Evolutionary conservation across 1,140 invertebrate genomes (phyloP), one percentile per base, ranked within the genome.

Genomic region (Protaetia brevitarsis): DNA sequence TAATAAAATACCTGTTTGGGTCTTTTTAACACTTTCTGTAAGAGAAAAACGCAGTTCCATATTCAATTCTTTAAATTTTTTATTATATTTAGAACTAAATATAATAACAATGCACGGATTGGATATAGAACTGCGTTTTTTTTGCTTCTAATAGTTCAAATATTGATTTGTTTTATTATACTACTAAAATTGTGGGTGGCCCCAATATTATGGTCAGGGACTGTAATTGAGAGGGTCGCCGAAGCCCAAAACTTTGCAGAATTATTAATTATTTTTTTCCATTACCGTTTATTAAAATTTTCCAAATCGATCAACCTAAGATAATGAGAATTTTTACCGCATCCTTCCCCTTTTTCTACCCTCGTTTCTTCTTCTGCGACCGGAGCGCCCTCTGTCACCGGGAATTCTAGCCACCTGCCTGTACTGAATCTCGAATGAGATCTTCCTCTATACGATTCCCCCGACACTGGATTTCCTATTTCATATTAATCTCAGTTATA

Each of bases 401-500:
- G 11, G 26, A 19, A 21, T 51, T 16, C 41, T 51, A 23, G 26
- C 41, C 8, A 51, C 8, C 16, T 19, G 37, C 13, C 37, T 6
- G 37, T 45, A 45, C 37, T 45, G 16, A 45, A 45, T n/a, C 37
- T 45, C 21, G 37, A 3, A 45, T 19, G 37, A 45, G 0, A 45
- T 45, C 2, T 19, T 45, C 8, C n/a, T 19, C 7, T 45, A 19
- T 45, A 19, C 41, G 41, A 19, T 23, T 51, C 41, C 31, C 31
- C 26, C 41, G 41, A 7, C 11, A 23, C 19, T 23, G 41, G 41
- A 21, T 51, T 51, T 51, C 41, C 41, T 51, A 51, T 51, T 51
- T 51, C 16, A 51, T 51, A 51, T 51, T 51, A 51, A 51, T 51
- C 41, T 51, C 21, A 51, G 16, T 51, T 51, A 51, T 51, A 51